Evolutionary conservation across 2,113 vertebrate genomes (phyloP).

Genomic region (Deroptyus accipitrinus): DNA sequence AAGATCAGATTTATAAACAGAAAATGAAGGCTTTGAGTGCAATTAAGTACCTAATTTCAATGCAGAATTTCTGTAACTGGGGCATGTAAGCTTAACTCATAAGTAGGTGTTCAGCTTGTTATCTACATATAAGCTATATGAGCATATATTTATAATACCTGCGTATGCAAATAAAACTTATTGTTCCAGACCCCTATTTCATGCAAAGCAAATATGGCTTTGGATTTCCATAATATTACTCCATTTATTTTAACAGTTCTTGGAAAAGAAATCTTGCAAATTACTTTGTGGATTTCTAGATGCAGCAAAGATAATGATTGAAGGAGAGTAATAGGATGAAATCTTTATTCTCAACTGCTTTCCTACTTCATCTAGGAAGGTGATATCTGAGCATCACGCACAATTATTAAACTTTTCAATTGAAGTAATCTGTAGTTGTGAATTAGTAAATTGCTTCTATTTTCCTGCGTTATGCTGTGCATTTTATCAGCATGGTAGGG

Average conservation of each 20-base stretch:
- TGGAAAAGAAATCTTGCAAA: neutral
- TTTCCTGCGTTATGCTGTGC: neutral
- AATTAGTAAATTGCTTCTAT: neutral
- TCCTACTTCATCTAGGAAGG: neutral
- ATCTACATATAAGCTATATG: neutral
- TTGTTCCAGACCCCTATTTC: neutral
- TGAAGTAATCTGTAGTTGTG: neutral
- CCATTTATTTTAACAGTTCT: neutral
- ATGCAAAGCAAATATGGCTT: rapidly evolving
- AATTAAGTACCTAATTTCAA: neutral
- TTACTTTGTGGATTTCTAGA: neutral
- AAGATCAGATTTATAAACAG: neutral
- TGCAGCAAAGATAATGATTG: rapidly evolving
- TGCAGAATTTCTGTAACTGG: neutral
- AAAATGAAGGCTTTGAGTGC: neutral
- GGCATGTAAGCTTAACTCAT: neutral
- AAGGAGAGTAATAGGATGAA: neutral
- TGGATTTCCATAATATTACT: neutral
- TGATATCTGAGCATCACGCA: neutral
- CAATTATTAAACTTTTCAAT: neutral
- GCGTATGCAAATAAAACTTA: neutral
- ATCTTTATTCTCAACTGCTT: neutral
- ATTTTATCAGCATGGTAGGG: neutral
- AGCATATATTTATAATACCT: neutral
- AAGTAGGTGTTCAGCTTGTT: neutral